These are phyloP conservation scores for Xylophagus ater DNA, from an alignment of 2,888 invertebrate species.

Conservation along the genomic window DNA sequence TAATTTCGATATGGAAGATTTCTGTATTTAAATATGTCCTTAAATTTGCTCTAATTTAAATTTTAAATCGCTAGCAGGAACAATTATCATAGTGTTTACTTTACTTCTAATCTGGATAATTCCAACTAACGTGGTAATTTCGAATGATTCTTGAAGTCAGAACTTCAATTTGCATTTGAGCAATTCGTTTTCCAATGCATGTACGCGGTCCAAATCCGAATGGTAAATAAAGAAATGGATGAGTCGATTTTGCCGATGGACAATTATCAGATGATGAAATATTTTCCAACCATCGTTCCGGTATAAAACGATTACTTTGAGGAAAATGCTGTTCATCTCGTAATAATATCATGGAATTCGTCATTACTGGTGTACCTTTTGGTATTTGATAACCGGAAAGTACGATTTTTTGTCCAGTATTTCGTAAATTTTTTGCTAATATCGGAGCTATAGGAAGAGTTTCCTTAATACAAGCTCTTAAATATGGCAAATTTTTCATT, in stretches of 20 bases:
- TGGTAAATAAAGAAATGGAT: constrained; percentile 41
- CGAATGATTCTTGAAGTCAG: constrained; percentile 38
- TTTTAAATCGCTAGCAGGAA: constrained; percentile 1
- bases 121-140: constrained; percentile 30
- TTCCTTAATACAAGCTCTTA: no score
- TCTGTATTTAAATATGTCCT: no score
- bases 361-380: no score
- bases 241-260: constrained; percentile 15
- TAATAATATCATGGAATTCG: no score
- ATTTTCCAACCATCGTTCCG: constrained; percentile 54
- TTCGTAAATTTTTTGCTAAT: no score
- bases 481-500: no score
- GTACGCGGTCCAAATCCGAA: constrained; percentile 61
- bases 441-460: no score
- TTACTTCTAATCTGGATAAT: constrained; percentile 15
- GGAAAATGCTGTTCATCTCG: constrained; percentile 53
- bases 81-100: background rate
- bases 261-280: constrained; percentile 4
- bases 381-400: no score
- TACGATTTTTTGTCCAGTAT: no score
- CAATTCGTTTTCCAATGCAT: constrained; percentile 62
- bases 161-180: constrained; percentile 58
- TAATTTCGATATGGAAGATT: no score
- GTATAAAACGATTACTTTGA: constrained; percentile 49
- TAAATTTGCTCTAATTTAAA: constrained; percentile 7